Evolutionary conservation across 2,888 invertebrate genomes (phyloP).

Genomic region (Ophion ventricosus): DNA sequence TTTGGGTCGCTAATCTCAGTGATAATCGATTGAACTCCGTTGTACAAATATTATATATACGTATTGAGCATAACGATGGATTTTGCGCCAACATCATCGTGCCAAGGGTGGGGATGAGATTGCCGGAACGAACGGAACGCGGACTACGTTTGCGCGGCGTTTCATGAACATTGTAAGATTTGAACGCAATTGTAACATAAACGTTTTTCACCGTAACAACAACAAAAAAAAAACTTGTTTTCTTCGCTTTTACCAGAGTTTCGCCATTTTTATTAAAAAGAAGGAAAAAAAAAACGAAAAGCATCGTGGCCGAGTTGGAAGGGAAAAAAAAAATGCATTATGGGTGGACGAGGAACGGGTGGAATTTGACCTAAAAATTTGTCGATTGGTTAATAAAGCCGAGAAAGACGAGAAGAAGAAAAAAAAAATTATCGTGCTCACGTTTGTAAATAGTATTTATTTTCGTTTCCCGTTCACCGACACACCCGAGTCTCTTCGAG

Average conservation of each 20-base stretch:
- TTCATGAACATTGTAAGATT: constrained; percentile 69
- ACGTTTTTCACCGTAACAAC: constrained; percentile 27
- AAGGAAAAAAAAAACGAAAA: constrained; percentile 16
- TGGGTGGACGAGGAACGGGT: constrained; percentile 76
- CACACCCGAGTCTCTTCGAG: constrained; percentile 14
- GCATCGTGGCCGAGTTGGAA: constrained; percentile 37
- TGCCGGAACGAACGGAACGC: constrained; percentile 58
- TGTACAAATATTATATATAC: constrained; percentile 55
- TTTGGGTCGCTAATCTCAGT: constrained; percentile 55
- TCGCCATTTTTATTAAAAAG: constrained; percentile 34
- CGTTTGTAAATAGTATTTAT: constrained; percentile 67
- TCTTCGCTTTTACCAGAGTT: constrained; percentile 49
- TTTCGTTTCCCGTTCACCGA: constrained; percentile 57
- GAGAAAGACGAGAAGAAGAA: too few relatives aligned
- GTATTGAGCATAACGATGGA: constrained; percentile 69
- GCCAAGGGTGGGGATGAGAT: constrained; percentile 72
- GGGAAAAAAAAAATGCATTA: constrained; percentile 73
- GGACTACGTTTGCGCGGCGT: constrained; percentile 69
- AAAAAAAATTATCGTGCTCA: constrained; percentile 65
- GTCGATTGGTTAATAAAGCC: constrained; percentile 67
- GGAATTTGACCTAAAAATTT: constrained; percentile 75
- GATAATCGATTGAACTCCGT: constrained; percentile 45
- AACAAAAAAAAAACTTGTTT: constrained; percentile 3
- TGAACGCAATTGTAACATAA: constrained; percentile 47
- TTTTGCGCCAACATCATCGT: constrained; percentile 74